A percentile compares a stretch with the other conserved stretches of the same genome.
phyloP scores from a whole-genome alignment of 2,113 vertebrate genomes.

The western clawed frog (Xenopus tropicalis) region UCB_Xtro_10.0 CM004451.2:80220001-80220500 shows the following conservation, averaged over 20 bases:
- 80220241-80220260: conserved; percentile 6
- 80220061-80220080: neutral
- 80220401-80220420: neutral
- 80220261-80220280: neutral
- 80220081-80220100: neutral
- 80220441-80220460: neutral
- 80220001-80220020: conserved; percentile 14
- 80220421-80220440: neutral
- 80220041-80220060: neutral
- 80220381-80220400: no score
- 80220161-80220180: conserved; percentile 5
- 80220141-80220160: conserved; percentile 13
- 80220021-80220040: conserved; percentile 9
- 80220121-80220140: conserved; percentile 24
- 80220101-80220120: neutral
- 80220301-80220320: neutral
- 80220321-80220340: neutral
- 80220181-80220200: neutral
- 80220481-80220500: no score
- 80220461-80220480: neutral
- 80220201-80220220: neutral
- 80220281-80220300: no score
- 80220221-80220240: conserved; percentile 18
- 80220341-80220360: no score
- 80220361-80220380: no score